phyloP scores from a whole-genome alignment of 2,113 vertebrate genomes.

The Clarias batrachus region DNA sequence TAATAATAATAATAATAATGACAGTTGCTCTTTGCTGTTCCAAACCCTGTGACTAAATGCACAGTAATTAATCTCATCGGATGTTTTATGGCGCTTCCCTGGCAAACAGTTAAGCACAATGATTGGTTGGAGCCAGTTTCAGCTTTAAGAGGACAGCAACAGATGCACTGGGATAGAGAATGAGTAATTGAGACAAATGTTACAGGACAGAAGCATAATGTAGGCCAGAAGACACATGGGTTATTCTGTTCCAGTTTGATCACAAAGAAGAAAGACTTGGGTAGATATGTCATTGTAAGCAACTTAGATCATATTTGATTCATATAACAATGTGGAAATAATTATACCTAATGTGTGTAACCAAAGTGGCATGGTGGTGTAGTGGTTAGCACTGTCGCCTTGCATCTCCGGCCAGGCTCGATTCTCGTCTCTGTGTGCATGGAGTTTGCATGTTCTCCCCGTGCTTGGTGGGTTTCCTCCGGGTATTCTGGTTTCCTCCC shows the following conservation, averaged over 20 bases:
- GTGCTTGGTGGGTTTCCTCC: too few species aligned
- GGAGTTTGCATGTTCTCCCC: too few species aligned
- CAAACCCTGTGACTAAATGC: slow-evolving; percentile 44
- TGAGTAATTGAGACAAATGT: slow-evolving; percentile 30
- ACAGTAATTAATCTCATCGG: slow-evolving; percentile 57
- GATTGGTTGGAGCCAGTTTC: slow-evolving; percentile 52
- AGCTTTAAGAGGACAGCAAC: slow-evolving; percentile 35
- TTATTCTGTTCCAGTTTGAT: not conserved
- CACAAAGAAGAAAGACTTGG: not conserved
- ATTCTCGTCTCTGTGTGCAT: too few species aligned
- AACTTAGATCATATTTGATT: not conserved
- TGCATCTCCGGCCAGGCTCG: too few species aligned
- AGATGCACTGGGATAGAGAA: slow-evolving; percentile 28
- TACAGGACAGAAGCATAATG: not conserved
- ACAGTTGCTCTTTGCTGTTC: slow-evolving; percentile 49
- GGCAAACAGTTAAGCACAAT: slow-evolving; percentile 50
- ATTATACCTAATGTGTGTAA: not conserved
- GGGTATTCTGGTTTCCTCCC: too few species aligned
- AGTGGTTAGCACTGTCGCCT: too few species aligned
- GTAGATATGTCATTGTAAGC: not conserved
- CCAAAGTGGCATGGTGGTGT: not conserved
- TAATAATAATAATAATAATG: slow-evolving; percentile 37
- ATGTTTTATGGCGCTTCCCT: slow-evolving; percentile 54
- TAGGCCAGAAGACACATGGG: not conserved
- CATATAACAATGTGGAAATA: not conserved